phyloP scores from a whole-genome alignment of 2,888 invertebrate genomes.

The Ypsolopha scabrella region DNA sequence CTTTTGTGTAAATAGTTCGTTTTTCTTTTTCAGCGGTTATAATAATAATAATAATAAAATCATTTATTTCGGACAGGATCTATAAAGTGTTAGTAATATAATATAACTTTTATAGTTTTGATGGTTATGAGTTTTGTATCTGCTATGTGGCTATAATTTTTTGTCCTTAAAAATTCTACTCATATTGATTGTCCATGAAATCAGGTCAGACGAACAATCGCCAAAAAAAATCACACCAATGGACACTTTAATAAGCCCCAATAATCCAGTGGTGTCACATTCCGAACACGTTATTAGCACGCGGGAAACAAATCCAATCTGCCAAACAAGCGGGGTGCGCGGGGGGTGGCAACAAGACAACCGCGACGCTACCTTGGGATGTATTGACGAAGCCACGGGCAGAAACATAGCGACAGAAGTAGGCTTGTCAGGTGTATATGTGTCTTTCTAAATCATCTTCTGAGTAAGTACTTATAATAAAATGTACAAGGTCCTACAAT shows the following conservation, averaged over 20 bases:
- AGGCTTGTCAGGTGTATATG: too few relatives aligned
- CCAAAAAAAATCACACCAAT: not conserved
- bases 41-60: too few relatives aligned
- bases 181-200: not conserved
- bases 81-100: too few relatives aligned
- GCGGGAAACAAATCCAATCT: conserved; percentile 61
- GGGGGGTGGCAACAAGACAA: conserved; percentile 40
- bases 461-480: not conserved
- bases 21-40: too few relatives aligned
- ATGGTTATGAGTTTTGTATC: too few relatives aligned
- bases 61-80: too few relatives aligned
- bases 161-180: too few relatives aligned
- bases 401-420: too few relatives aligned
- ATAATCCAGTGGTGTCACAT: conserved; percentile 33
- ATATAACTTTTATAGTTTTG: too few relatives aligned
- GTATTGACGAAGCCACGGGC: not conserved
- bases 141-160: too few relatives aligned
- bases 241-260: conserved; percentile 5
- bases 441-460: too few relatives aligned
- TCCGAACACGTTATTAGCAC: conserved; percentile 43
- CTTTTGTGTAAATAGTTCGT: too few relatives aligned
- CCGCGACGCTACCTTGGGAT: not conserved
- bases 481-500: not conserved
- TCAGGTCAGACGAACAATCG: not conserved
- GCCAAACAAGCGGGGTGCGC: conserved; percentile 33